These are phyloP conservation scores for Rhimphoctona megacephalus DNA, from an alignment of 2,888 invertebrate genomes.

Conservation along the genomic window DNA sequence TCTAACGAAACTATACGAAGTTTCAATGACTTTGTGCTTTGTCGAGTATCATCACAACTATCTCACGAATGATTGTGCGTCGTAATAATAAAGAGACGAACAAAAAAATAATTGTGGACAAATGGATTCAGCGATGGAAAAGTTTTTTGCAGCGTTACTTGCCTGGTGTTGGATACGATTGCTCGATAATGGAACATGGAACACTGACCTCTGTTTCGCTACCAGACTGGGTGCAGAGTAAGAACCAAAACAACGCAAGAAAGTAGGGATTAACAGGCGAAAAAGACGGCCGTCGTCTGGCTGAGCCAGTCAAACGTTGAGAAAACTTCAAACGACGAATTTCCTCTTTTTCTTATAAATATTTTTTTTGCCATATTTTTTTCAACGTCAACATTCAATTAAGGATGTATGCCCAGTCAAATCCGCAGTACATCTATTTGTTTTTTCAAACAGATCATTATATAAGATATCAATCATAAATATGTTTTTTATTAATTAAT, in stretches of 20 bases:
- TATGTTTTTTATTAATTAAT: too few species aligned
- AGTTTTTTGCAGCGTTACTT: constrained; percentile 32
- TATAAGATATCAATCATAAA: too few species aligned
- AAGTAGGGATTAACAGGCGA: constrained; percentile 6
- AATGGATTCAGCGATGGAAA: constrained; percentile 1
- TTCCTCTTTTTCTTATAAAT: background rate
- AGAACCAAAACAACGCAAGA: background rate
- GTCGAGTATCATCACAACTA: constrained; percentile 18
- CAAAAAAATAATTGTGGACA: background rate
- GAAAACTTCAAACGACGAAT: background rate
- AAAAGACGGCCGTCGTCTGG: background rate
- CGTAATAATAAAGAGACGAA: constrained; percentile 2
- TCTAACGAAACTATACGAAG: background rate
- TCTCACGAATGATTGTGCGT: constrained; percentile 34
- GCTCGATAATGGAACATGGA: constrained; percentile 29
- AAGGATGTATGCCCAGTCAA: too few species aligned
- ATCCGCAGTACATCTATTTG: too few species aligned
- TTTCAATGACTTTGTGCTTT: constrained; percentile 16
- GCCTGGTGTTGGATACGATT: constrained; percentile 56
- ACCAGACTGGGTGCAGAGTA: background rate
- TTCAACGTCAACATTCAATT: background rate
- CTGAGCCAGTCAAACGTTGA: background rate
- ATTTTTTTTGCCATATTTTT: background rate
- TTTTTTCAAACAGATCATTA: too few species aligned
- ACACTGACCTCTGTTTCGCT: constrained; percentile 24